These are phyloP conservation scores for Dasysyrphus albostriatus DNA, from an alignment of 2,888 invertebrate species.

Conservation along the genomic window DNA sequence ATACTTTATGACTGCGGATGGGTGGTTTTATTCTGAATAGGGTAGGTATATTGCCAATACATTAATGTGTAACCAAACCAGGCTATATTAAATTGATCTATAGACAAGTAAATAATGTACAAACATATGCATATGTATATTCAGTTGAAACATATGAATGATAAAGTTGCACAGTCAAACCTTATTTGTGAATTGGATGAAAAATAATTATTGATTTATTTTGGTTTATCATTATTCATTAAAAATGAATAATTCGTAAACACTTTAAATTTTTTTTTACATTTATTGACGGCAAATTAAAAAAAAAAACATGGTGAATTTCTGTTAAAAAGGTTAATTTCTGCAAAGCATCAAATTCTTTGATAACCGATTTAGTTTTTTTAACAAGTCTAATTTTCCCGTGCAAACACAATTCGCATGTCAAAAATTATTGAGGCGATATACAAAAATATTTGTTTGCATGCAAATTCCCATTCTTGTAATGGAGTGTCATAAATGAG, in stretches of 20 bases:
- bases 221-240: not conserved
- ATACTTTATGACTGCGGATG: constrained; percentile 30
- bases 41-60: constrained; percentile 1
- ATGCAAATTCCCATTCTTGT: too few relatives aligned
- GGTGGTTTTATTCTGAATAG: constrained; percentile 24
- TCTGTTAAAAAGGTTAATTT: too few relatives aligned
- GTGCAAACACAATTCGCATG: too few relatives aligned
- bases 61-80: constrained; percentile 7
- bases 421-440: too few relatives aligned
- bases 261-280: not conserved
- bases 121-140: not conserved
- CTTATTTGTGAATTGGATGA: not conserved
- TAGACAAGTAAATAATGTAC: not conserved
- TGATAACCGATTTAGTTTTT: too few relatives aligned
- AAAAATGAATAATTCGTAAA: not conserved
- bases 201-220: constrained; percentile 10
- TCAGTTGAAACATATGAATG: constrained; percentile 12
- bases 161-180: not conserved
- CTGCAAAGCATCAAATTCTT: too few relatives aligned
- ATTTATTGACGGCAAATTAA: too few relatives aligned
- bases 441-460: too few relatives aligned
- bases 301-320: too few relatives aligned
- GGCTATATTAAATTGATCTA: constrained; percentile 17
- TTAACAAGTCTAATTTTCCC: too few relatives aligned
- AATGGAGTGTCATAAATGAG: too few relatives aligned